phyloP scores from a whole-genome alignment of 2,113 vertebrate species.

The Casuarius casuarius region DNA sequence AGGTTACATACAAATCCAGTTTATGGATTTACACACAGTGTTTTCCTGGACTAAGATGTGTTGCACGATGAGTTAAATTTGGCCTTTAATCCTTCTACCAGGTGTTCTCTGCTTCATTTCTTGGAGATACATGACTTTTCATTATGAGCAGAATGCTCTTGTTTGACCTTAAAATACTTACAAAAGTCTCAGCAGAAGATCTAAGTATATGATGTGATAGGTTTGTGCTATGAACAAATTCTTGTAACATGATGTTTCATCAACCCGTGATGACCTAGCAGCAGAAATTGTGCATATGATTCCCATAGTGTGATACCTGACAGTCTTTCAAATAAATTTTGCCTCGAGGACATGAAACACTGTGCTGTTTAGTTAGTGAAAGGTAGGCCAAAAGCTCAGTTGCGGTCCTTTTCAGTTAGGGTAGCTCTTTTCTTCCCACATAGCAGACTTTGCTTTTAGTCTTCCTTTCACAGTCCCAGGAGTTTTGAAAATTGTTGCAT shows the following conservation, averaged over 20 bases:
- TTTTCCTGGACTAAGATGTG: neutral
- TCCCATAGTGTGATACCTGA: neutral
- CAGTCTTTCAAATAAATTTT: neutral
- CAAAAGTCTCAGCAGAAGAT: neutral
- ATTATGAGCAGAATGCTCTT: neutral
- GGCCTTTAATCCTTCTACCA: neutral
- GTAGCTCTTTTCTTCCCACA: neutral
- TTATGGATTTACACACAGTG: neutral
- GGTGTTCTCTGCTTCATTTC: neutral
- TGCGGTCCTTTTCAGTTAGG: neutral
- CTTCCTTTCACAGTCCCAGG: neutral
- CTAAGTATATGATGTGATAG: neutral
- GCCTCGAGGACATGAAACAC: neutral
- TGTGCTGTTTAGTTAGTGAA: neutral
- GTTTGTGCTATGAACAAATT: neutral
- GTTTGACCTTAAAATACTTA: neutral
- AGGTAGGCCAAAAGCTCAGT: neutral
- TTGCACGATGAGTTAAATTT: neutral
- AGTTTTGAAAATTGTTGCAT: neutral
- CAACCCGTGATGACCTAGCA: neutral
- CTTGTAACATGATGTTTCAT: neutral
- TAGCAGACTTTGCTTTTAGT: neutral
- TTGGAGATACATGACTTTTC: neutral
- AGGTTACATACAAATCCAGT: neutral
- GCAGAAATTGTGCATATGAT: neutral